Evolutionary conservation across 1,140 invertebrate species (phyloP), one percentile per base, ranked within the genome.

Genomic region (Drosophila pruinosa): DNA sequence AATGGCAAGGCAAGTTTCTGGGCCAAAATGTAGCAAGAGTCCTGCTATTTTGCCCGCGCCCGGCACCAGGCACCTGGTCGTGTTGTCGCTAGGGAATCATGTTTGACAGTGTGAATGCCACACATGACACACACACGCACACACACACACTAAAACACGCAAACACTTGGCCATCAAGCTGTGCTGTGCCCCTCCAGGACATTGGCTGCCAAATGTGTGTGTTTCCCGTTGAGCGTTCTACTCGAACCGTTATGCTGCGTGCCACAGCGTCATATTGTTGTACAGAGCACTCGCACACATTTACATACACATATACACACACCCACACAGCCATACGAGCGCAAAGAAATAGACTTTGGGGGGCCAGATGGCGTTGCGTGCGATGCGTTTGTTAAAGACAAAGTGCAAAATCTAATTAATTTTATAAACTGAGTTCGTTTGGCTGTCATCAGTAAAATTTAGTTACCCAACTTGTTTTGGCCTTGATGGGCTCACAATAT

Each of bases 341-440:
- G 4, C 3, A n/a, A 6, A 12, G 26, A 21, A 14, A 15, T 4
- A n/a, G 1, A 6, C 21, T 47, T 34, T 8, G 31, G 10, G 24
- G 6, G 39, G n/a, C 19, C 22, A 48, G 19, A 48, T 28, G 14
- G 5, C 47, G 19, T 53, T 48, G 41, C 10, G 36, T 50, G 52
- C 52, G 24, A 5, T 54, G 34, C 54, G 36, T 71, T 71, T 71
- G 63, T 68, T 53, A 67, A 59, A 45, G 69, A 22, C 45, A 38
- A 52, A 67, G 45, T 54, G 50, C 57, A 59, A 75, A 70, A 71
- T 81, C 73, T 75, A 86, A 86, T 88, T 86, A 81, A 86, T 81
- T 86, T 69, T 88, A 67, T 64, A 81, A 81, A 86, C 88, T 86
- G 81, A 82, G 75, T 71, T 88, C 64, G 75, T 77, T 81, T 74